Conservation (phyloP, 2,113 vertebrate genomes). For the Hippocampus comes region DNA sequence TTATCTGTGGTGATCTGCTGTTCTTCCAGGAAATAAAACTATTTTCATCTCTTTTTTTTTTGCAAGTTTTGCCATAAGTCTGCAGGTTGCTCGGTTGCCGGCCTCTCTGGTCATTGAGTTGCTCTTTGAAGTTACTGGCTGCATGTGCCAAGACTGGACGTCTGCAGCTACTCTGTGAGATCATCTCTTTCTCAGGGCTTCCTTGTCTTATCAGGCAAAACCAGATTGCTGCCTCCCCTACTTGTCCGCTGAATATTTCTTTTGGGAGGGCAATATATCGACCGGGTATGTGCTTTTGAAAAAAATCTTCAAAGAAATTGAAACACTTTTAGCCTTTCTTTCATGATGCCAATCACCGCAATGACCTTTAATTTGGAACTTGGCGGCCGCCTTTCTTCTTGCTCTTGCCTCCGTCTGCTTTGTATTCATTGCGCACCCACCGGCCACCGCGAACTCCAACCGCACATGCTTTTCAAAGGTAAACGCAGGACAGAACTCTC, state of each 20-base stretch:
- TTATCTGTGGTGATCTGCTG: no score
- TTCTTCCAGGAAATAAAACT: no score
- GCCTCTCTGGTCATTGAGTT: slow-evolving; percentile 1
- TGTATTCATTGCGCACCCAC: neutral
- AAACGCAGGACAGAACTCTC: no score
- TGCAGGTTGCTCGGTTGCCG: neutral
- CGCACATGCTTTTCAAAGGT: neutral
- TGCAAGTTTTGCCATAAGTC: neutral
- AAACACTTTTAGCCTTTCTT: slow-evolving; percentile 18
- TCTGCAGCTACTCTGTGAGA: slow-evolving; percentile 13
- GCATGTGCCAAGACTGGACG: slow-evolving; percentile 22
- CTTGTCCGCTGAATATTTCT: slow-evolving; percentile 36
- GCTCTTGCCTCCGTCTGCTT: slow-evolving; percentile 4
- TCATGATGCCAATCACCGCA: slow-evolving; percentile 17
- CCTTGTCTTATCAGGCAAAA: slow-evolving; percentile 30
- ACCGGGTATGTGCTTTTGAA: slow-evolving; percentile 22
- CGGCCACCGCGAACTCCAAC: slow-evolving; percentile 11
- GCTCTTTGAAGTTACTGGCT: neutral
- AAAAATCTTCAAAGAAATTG: slow-evolving; percentile 26
- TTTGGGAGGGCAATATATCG: slow-evolving; percentile 24
- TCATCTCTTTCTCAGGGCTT: slow-evolving; percentile 9
- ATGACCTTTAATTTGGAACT: slow-evolving; percentile 33
- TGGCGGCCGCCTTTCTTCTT: slow-evolving; percentile 6
- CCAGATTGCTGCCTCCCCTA: slow-evolving; percentile 12
- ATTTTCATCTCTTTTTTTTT: no score